Evolutionary conservation across 2,797 vertebrate species (phyloP).

Genomic region (Poeciliopsis gracilis): DNA sequence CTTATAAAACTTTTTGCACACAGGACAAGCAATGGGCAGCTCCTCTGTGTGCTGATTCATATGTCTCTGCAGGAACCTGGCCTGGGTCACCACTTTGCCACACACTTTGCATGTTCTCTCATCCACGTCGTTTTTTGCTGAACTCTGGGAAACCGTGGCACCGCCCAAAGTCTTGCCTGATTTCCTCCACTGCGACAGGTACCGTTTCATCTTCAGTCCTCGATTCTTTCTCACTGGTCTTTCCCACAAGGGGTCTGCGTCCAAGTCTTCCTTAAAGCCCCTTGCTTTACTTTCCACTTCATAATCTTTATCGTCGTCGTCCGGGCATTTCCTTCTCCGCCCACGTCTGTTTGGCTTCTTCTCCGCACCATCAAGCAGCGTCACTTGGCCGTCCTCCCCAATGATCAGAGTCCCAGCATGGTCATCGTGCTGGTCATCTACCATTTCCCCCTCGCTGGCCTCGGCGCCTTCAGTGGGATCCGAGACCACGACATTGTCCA

Average conservation of each 20-base stretch:
- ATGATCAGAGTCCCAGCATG: conserved; percentile 65
- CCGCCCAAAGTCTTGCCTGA: conserved; percentile 38
- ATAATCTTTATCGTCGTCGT: conserved; percentile 57
- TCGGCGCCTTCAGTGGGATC: conserved; percentile 22
- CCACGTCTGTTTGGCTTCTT: conserved; percentile 59
- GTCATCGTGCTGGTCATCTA: conserved; percentile 19
- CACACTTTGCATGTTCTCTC: conserved; percentile 72
- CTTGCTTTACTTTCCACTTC: conserved; percentile 16
- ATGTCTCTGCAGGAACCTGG: conserved; percentile 62
- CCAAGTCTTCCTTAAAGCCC: conserved; percentile 26
- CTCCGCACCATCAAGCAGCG: conserved; percentile 41
- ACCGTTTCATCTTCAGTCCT: conserved; percentile 77
- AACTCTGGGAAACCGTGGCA: conserved; percentile 17
- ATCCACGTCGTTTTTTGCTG: conserved; percentile 51
- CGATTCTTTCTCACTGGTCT: conserved; percentile 74
- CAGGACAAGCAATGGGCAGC: conserved; percentile 49
- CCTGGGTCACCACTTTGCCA: conserved; percentile 56
- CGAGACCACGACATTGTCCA: conserved; percentile 24
- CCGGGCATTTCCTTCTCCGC: conserved; percentile 59
- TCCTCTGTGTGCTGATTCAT: conserved; percentile 66
- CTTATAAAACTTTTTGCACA: conserved; percentile 68
- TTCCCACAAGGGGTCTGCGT: conserved; percentile 44
- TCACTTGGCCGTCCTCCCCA: conserved; percentile 70
- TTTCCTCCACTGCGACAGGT: conserved; percentile 73
- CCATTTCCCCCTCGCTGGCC: conserved; percentile 42